Evolutionary conservation across 2,888 invertebrate species (phyloP).

Genomic region (Crossocerus cetratus): DNA sequence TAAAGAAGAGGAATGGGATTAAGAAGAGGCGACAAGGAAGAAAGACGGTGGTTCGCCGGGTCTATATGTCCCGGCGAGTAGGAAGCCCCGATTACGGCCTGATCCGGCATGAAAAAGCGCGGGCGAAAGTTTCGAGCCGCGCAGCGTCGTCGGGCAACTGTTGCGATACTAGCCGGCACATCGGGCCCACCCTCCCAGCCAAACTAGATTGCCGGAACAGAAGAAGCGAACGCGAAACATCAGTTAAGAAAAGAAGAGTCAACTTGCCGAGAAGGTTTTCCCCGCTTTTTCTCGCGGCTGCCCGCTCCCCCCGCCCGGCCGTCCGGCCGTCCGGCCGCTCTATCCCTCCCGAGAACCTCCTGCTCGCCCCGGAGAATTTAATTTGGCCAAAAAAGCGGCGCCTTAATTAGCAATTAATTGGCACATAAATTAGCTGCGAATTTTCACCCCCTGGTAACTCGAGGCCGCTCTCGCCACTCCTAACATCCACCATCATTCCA

Average conservation of each 20-base stretch:
- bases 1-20: constrained; percentile 13
- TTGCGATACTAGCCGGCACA: neutral
- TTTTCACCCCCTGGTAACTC: constrained; percentile 54
- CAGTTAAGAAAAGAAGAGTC: constrained; percentile 20
- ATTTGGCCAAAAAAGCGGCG: constrained; percentile 72
- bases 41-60: constrained; percentile 17
- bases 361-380: constrained; percentile 64
- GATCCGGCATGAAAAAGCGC: constrained; percentile 69
- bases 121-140: constrained; percentile 65
- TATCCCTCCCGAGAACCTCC: constrained; percentile 13
- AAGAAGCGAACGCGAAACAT: neutral
- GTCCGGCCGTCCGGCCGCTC: constrained; percentile 23
- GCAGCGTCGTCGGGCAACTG: constrained; percentile 39
- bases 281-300: neutral
- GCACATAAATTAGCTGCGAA: constrained; percentile 74
- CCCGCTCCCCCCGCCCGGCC: constrained; percentile 5
- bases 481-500: constrained; percentile 8
- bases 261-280: constrained; percentile 30
- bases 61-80: constrained; percentile 34
- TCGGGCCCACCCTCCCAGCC: neutral
- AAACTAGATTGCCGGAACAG: neutral
- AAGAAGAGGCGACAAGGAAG: constrained; percentile 26
- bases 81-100: constrained; percentile 70
- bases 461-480: constrained; percentile 2
- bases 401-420: constrained; percentile 76